These are phyloP conservation scores for Tadarida brasiliensis DNA, from an alignment of 2,797 vertebrate species.

Conservation along the genomic window DNA sequence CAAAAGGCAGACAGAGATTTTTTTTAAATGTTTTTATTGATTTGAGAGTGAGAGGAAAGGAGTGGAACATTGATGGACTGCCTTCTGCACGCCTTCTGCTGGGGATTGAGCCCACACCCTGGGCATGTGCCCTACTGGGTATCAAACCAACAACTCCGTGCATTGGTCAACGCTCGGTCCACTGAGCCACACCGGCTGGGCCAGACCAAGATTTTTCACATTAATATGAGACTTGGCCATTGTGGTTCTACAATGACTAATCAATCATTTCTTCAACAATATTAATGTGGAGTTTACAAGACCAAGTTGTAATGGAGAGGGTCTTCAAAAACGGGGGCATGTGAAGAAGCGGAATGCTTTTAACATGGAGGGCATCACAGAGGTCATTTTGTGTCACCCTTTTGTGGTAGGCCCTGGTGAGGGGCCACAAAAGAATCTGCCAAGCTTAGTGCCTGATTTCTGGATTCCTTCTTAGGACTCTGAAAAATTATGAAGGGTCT, in stretches of 20 bases:
- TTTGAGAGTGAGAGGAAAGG: too few relatives aligned
- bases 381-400: background rate
- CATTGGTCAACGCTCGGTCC: too few relatives aligned
- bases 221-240: slow-evolving; percentile 7
- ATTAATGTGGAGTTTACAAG: slow-evolving; percentile 56
- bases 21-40: background rate
- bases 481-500: background rate
- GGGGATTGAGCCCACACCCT: too few relatives aligned
- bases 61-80: too few relatives aligned
- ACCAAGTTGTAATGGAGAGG: background rate
- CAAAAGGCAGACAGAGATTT: slow-evolving; percentile 38
- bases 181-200: too few relatives aligned
- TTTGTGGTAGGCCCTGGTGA: slow-evolving; percentile 42
- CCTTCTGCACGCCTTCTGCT: too few relatives aligned
- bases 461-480: background rate
- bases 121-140: too few relatives aligned
- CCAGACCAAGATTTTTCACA: slow-evolving; percentile 52
- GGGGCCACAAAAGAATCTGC: background rate
- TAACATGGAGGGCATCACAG: slow-evolving; percentile 2
- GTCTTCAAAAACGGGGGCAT: slow-evolving; percentile 47
- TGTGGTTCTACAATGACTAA: background rate
- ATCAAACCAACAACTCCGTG: too few relatives aligned
- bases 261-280: slow-evolving; percentile 39
- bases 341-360: slow-evolving; percentile 36
- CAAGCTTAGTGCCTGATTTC: slow-evolving; percentile 36